These are phyloP conservation scores for Nipponacmea schrenckii DNA, from an alignment of 2,888 invertebrate species.

Conservation along the genomic window DNA sequence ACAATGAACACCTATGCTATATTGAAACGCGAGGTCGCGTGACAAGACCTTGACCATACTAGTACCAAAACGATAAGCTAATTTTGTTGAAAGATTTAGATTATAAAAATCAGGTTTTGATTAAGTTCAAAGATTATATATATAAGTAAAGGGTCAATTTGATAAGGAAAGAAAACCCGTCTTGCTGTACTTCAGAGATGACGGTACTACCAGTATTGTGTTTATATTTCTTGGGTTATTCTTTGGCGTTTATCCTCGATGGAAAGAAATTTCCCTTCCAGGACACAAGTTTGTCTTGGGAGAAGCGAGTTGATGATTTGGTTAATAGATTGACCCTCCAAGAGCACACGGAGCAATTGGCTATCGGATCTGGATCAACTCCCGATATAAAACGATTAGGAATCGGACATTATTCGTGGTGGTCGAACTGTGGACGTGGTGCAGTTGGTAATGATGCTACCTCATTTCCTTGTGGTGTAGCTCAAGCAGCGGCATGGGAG, in stretches of 20 bases:
- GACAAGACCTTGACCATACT: too few species aligned
- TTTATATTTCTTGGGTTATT: neutral
- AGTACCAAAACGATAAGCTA: too few species aligned
- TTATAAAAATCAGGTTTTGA: too few species aligned
- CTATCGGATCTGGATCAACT: slow-evolving; percentile 18
- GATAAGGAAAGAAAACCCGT: neutral
- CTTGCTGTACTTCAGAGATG: neutral
- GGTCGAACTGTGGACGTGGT: slow-evolving; percentile 1
- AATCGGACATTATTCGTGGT: neutral
- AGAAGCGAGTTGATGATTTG: slow-evolving; percentile 43
- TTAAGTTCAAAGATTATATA: too few species aligned
- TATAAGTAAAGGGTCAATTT: too few species aligned
- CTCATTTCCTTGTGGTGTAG: neutral
- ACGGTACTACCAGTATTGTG: neutral
- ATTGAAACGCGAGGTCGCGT: too few species aligned
- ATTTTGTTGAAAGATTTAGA: too few species aligned
- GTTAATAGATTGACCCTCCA: slow-evolving; percentile 42
- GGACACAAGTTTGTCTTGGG: slow-evolving; percentile 40
- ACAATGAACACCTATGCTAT: too few species aligned
- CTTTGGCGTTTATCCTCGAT: neutral
- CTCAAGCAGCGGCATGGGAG: neutral
- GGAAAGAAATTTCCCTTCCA: slow-evolving; percentile 38
- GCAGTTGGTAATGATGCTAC: neutral
- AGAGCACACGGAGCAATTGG: slow-evolving; percentile 38
- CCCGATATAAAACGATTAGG: neutral